Evolutionary conservation across 2,113 vertebrate genomes (phyloP).

Genomic region (Ascaphus truei): DNA sequence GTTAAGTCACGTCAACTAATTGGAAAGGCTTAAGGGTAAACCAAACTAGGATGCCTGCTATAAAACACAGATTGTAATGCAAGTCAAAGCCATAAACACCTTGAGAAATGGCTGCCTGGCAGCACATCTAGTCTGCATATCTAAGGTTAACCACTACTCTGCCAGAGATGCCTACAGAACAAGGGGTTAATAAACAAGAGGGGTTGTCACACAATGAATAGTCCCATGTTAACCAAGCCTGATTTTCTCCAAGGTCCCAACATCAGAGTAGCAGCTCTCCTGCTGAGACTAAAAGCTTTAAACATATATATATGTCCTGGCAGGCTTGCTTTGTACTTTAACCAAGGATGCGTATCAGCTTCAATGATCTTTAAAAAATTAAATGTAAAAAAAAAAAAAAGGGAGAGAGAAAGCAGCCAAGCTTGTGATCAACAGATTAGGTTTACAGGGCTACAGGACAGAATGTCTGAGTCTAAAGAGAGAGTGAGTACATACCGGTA

Average conservation of each 20-base stretch:
- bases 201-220: neutral
- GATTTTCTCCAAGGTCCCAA: neutral
- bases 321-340: slow-evolving; percentile 16
- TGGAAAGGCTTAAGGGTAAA: slow-evolving; percentile 3
- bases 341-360: slow-evolving; percentile 1
- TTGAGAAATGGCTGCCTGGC: slow-evolving; percentile 11
- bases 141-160: slow-evolving; percentile 13
- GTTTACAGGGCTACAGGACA: slow-evolving; percentile 2
- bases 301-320: neutral
- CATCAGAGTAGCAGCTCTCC: neutral
- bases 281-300: neutral
- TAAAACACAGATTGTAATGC: slow-evolving; percentile 15
- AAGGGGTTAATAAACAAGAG: neutral
- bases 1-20: neutral
- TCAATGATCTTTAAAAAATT: slow-evolving; percentile 9
- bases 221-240: neutral
- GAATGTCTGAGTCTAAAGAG: neutral
- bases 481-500: slow-evolving; percentile 78
- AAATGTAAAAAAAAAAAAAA: neutral
- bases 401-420: neutral
- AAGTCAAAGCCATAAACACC: slow-evolving; percentile 22
- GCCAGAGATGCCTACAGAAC: neutral
- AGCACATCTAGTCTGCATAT: slow-evolving; percentile 28
- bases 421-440: slow-evolving; percentile 16
- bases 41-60: slow-evolving; percentile 5